These are phyloP conservation scores for Tiliacea citrago DNA, from an alignment of 2,888 invertebrate species.

Conservation along the genomic window DNA sequence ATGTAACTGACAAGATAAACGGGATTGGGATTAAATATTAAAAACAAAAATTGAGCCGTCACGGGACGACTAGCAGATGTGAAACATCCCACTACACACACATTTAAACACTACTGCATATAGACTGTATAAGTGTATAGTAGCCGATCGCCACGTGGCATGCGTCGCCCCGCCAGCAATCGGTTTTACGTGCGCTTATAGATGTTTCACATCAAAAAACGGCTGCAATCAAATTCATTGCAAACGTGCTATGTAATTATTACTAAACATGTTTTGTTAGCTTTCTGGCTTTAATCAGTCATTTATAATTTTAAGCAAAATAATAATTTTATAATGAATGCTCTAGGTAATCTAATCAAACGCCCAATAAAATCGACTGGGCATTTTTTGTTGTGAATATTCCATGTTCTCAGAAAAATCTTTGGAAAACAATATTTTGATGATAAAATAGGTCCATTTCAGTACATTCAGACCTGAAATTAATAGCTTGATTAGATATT, in stretches of 20 bases:
- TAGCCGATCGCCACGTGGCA: too few species aligned
- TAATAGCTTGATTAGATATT: conserved; percentile 24
- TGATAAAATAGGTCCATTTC: conserved; percentile 30
- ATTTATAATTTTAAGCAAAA: background rate
- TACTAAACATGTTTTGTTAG: background rate
- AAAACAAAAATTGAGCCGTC: too few species aligned
- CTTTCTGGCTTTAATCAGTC: background rate
- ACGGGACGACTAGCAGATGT: too few species aligned
- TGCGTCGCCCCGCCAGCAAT: too few species aligned
- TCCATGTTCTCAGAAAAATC: conserved; percentile 8
- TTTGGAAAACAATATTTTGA: conserved; percentile 17
- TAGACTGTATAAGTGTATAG: too few species aligned
- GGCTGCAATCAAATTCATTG: background rate
- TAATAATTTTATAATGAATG: background rate
- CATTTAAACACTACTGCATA: too few species aligned
- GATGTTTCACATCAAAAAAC: too few species aligned
- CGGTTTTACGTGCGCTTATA: too few species aligned
- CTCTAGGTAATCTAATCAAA: conserved; percentile 44
- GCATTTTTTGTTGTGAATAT: conserved; percentile 17
- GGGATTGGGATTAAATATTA: too few species aligned
- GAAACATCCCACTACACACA: too few species aligned
- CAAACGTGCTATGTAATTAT: background rate
- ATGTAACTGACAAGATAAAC: too few species aligned
- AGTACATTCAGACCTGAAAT: conserved; percentile 25
- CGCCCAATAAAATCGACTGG: background rate